Evolutionary conservation across 1,140 invertebrate species (phyloP).

Genomic region (Heliconius hewitsoni): DNA sequence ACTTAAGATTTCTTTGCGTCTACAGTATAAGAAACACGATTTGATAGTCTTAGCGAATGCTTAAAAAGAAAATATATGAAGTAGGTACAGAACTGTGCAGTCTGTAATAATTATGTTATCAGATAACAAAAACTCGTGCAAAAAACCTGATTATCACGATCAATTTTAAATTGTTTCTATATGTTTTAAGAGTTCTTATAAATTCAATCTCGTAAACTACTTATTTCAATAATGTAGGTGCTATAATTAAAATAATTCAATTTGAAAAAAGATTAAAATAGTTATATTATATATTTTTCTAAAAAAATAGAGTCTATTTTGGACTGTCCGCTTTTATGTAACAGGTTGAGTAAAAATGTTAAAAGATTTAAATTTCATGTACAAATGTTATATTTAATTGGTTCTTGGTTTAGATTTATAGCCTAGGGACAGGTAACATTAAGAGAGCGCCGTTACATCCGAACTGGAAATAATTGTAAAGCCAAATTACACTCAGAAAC

Average conservation of each 20-base stretch:
- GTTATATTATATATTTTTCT: no score
- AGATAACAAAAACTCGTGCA: constrained; percentile 8
- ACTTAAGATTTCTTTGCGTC: constrained; percentile 48
- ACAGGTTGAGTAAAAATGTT: neutral
- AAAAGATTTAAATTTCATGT: neutral
- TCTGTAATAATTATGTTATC: constrained; percentile 15
- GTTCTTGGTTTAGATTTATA: constrained; percentile 45
- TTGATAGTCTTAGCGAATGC: neutral
- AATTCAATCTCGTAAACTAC: no score
- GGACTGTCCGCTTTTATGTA: neutral
- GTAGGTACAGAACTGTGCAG: neutral
- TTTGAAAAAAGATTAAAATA: neutral
- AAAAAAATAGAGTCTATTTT: no score
- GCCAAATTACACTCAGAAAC: constrained; percentile 69
- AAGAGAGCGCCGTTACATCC: constrained; percentile 61
- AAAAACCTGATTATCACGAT: constrained; percentile 1
- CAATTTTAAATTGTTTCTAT: neutral
- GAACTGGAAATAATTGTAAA: constrained; percentile 74
- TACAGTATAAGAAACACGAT: constrained; percentile 5
- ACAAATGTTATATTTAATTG: constrained; percentile 37
- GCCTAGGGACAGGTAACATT: constrained; percentile 71
- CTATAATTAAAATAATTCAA: neutral
- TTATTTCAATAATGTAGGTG: neutral
- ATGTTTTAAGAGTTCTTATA: neutral
- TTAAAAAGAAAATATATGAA: neutral